Base-by-base conservation (phyloP, 2,888 invertebrate species). In the Sphaerophoria rueppellii region DNA sequence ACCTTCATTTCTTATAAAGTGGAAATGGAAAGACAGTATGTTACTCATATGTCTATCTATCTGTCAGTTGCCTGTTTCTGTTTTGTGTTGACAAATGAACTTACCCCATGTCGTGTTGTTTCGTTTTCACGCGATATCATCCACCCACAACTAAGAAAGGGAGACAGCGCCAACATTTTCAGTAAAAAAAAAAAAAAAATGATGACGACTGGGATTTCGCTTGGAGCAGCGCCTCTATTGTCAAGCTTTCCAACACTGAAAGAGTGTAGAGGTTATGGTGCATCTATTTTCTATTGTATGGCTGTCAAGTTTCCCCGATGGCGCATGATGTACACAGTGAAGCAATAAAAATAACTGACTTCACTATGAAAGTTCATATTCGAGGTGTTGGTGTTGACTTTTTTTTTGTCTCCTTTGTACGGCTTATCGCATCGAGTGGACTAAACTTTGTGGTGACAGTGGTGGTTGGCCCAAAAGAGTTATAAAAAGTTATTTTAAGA, bases 1-100 rank as follows among this genome's bases (percentile, higher is more conserved):
- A 24, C 24, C 32, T 32, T 4, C 9, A 52, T 4, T 6, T 9
- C 11, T 6, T 48, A 63, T 40, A 43, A 12, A 43, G 60, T 61
- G 32, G 24, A 40, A 40, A 40, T 24, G 2, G 24, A 11, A 63
- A 50, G 48, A 46, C 46, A 14, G 12, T 35, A 32, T 70, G 69
- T 57, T 57, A 78, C 82, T 61, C 69, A 77, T 77, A 48, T 75
- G 77, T 78, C 63, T 74, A 16, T 67, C 71, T 76, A 71, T 72
- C 71, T 79, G 79, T 65, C 83, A 71, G 65, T 61, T 79, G 65
- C 71, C 75, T 60, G 74, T 75, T 83, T 70, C 75, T 60, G 74
- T 75, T 83, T 70, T 74, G 78, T 74, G 78, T 75, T 83, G 82
- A 83, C 82, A 83, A 79, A 83, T 83, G 82, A 71, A 83, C 54